Conservation (phyloP, 2,113 vertebrate genomes). For the Gila orcuttii region DNA sequence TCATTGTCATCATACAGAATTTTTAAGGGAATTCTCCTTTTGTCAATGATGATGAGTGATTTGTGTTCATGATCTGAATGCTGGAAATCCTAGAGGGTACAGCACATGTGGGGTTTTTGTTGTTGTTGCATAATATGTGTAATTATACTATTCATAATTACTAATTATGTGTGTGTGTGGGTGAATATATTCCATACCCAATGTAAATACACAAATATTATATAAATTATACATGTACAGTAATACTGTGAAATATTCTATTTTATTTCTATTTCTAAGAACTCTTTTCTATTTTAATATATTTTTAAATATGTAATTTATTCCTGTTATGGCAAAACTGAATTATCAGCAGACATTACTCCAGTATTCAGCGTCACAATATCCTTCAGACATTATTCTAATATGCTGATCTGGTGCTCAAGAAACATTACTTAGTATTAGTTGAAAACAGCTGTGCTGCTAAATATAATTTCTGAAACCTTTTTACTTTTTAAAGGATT, state of each 20-base stretch:
- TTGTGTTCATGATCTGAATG: not conserved
- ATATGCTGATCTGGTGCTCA: not conserved
- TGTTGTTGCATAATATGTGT: not conserved
- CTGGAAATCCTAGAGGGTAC: not conserved
- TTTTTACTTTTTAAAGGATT: too few relatives aligned
- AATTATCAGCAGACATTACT: not conserved
- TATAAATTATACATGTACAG: not conserved
- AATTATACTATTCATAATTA: not conserved
- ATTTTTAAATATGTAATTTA: not conserved
- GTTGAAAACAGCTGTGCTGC: too few relatives aligned
- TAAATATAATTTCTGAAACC: too few relatives aligned
- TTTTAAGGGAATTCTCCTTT: not conserved
- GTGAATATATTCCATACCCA: not conserved
- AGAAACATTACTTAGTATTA: too few relatives aligned
- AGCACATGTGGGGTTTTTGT: not conserved
- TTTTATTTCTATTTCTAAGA: not conserved
- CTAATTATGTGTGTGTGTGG: too few relatives aligned
- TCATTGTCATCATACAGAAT: not conserved
- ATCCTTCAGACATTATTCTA: not conserved
- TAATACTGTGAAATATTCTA: not conserved
- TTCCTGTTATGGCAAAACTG: not conserved
- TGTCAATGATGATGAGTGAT: not conserved
- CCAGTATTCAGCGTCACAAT: not conserved
- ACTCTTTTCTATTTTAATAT: not conserved
- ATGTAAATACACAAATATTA: not conserved